These are phyloP conservation scores for Merodon equestris DNA, from an alignment of 2,888 invertebrate species.

Conservation along the genomic window DNA sequence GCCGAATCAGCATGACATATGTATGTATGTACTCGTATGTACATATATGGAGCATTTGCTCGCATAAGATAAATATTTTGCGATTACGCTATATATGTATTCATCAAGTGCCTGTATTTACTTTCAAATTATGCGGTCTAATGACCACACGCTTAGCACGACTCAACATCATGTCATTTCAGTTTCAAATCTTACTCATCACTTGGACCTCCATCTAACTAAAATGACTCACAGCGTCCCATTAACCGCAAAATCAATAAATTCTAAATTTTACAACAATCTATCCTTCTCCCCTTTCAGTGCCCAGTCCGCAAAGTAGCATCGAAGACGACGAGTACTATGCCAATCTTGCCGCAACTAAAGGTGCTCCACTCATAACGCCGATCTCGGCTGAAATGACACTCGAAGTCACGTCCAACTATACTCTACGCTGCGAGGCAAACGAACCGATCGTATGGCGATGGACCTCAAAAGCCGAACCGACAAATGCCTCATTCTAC, in stretches of 20 bases:
- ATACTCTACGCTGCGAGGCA: constrained; percentile 79
- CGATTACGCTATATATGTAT: too few relatives aligned
- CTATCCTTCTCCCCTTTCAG: constrained; percentile 67
- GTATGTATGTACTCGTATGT: too few relatives aligned
- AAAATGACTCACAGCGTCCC: constrained; percentile 9
- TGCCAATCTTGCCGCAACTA: constrained; percentile 73
- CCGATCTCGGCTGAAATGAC: constrained; percentile 75
- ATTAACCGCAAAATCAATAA: constrained; percentile 41
- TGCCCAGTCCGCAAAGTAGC: constrained; percentile 71
- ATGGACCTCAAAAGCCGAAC: constrained; percentile 31
- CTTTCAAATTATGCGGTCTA: constrained; percentile 20
- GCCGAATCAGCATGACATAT: too few relatives aligned
- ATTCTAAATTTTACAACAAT: constrained; percentile 1
- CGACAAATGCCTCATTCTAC: constrained; percentile 57
- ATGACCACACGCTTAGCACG: constrained; percentile 23
- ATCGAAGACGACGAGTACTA: constrained; percentile 70
- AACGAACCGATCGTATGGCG: constrained; percentile 78
- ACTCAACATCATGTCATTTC: neutral
- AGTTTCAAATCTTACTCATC: constrained; percentile 23
- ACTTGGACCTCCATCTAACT: neutral
- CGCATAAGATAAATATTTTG: too few relatives aligned
- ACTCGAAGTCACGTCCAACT: constrained; percentile 75
- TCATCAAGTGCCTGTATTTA: too few relatives aligned
- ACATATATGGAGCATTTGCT: too few relatives aligned
- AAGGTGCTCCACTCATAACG: constrained; percentile 76